These are phyloP conservation scores for Perodicticus potto DNA, from an alignment of 2,797 vertebrate genomes.

Conservation along the genomic window DNA sequence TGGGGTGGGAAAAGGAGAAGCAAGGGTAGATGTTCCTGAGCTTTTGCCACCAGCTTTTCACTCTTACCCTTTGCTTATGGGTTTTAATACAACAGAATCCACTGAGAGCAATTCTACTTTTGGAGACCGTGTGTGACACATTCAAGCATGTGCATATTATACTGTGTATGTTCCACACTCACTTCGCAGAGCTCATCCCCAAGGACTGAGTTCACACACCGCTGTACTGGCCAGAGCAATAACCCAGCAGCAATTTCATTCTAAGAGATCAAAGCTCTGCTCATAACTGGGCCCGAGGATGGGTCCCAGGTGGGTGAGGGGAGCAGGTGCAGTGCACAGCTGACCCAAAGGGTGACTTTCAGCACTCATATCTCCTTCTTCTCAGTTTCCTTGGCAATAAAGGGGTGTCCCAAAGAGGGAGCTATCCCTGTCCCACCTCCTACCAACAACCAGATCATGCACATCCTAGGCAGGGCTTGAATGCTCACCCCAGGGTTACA, in stretches of 20 bases:
- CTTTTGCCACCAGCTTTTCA: not conserved
- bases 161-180: not conserved
- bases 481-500: slow-evolving; percentile 75
- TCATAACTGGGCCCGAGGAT: slow-evolving; percentile 53
- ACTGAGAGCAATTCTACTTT: not conserved
- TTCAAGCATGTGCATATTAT: not conserved
- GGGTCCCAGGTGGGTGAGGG: slow-evolving; percentile 54
- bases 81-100: not conserved
- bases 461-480: slow-evolving; percentile 72
- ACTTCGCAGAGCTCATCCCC: not conserved
- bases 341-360: slow-evolving; percentile 63
- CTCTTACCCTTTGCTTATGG: not conserved
- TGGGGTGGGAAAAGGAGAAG: not conserved
- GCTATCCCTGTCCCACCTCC: slow-evolving; percentile 2
- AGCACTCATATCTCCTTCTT: not conserved
- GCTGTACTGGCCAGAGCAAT: slow-evolving; percentile 62
- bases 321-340: slow-evolving; percentile 56
- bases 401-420: slow-evolving; percentile 56
- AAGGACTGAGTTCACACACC: slow-evolving; percentile 15
- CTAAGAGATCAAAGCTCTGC: slow-evolving; percentile 66
- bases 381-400: slow-evolving; percentile 68
- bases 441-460: slow-evolving; percentile 19
- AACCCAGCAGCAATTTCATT: slow-evolving; percentile 64
- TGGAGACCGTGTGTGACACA: not conserved
- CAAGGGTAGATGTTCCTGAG: not conserved